Conservation (phyloP, 2,888 invertebrate species). For the Leistus spinibarbis region DNA sequence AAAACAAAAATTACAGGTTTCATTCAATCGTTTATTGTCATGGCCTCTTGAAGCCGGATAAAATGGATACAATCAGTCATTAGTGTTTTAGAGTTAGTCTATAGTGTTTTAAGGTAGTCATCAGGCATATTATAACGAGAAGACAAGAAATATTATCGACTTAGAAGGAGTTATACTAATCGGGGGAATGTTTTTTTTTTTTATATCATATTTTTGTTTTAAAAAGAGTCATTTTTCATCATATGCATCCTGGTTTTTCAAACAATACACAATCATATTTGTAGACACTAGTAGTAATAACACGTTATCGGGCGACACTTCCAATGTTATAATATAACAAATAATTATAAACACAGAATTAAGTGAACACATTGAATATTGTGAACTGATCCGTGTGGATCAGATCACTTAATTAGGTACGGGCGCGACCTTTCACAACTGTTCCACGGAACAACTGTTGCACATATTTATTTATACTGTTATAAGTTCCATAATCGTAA, state of each 20-base stretch:
- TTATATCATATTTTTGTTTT: no score
- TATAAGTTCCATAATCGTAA: no score
- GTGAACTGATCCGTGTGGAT: not conserved
- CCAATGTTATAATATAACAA: slow-evolving; percentile 13
- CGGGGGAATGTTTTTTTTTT: not conserved
- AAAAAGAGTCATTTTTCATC: not conserved
- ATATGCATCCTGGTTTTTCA: slow-evolving; percentile 17
- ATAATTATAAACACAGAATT: slow-evolving; percentile 2
- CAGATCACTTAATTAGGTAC: no score
- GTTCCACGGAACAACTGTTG: not conserved
- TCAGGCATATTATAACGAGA: slow-evolving; percentile 37
- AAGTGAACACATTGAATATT: not conserved
- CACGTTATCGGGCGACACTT: slow-evolving; percentile 14
- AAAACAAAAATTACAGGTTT: slow-evolving; percentile 26
- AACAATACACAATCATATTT: slow-evolving; percentile 36
- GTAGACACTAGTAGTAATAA: slow-evolving; percentile 26
- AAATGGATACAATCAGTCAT: slow-evolving; percentile 58
- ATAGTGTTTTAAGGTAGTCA: slow-evolving; percentile 9
- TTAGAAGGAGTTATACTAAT: not conserved
- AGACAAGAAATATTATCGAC: slow-evolving; percentile 12
- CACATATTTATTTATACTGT: no score
- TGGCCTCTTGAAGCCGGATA: slow-evolving; percentile 56
- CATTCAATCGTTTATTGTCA: slow-evolving; percentile 58
- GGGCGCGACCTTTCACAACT: no score
- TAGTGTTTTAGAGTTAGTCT: slow-evolving; percentile 33